Conservation (phyloP, 2,797 vertebrate species). For the Ctenochaetus hawaiiensis region DNA sequence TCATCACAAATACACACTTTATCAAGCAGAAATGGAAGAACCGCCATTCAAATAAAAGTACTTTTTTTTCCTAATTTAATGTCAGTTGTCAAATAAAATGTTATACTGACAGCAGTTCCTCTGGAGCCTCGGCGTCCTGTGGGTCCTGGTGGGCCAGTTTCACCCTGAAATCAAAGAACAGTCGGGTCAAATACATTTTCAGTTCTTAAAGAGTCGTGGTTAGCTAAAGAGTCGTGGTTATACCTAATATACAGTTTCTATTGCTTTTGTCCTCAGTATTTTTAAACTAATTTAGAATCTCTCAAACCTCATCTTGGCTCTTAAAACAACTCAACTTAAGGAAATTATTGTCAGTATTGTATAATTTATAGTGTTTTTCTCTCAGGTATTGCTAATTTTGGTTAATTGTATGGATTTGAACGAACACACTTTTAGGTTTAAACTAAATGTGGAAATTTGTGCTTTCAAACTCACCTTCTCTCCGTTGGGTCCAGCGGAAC, state of each 20-base stretch:
- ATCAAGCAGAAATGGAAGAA: neutral
- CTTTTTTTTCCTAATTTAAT: neutral
- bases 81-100: neutral
- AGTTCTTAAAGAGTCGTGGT: no score
- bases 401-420: neutral
- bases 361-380: no score
- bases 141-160: constrained; percentile 91
- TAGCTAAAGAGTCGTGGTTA: no score
- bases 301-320: no score
- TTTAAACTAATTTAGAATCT: no score
- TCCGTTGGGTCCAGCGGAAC: constrained; percentile 90
- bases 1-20: constrained; percentile 20
- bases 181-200: neutral
- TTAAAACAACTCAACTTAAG: no score
- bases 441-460: neutral
- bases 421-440: neutral
- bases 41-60: neutral
- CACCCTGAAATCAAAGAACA: constrained; percentile 86
- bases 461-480: constrained; percentile 87
- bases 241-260: no score
- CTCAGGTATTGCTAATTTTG: neutral
- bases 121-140: constrained; percentile 93
- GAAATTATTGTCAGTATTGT: no score
- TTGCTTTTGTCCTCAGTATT: no score
- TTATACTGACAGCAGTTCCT: constrained; percentile 91